Evolutionary conservation across 2,113 vertebrate genomes (phyloP).

Genomic region (human): GRCh38 chr16:27041001-27041500

Average conservation of each 20-base stretch:
- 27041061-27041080: neutral
- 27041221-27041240: neutral
- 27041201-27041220: neutral
- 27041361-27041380: fast-evolving
- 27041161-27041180: constrained; percentile 28
- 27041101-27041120: neutral
- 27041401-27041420: neutral
- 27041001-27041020: constrained; percentile 69
- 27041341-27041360: neutral
- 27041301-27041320: neutral
- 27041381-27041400: neutral
- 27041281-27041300: neutral
- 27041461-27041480: no score
- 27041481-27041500: no score
- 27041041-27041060: neutral
- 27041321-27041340: neutral
- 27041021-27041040: neutral
- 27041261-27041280: neutral
- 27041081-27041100: neutral
- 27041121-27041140: neutral
- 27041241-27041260: neutral
- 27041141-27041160: constrained; percentile 22
- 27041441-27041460: no score
- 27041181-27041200: constrained; percentile 18
- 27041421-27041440: no score